Evolutionary conservation across 1,140 invertebrate genomes (phyloP), one percentile per base, ranked within the genome.

Genomic region (Cotesia typhae): DNA sequence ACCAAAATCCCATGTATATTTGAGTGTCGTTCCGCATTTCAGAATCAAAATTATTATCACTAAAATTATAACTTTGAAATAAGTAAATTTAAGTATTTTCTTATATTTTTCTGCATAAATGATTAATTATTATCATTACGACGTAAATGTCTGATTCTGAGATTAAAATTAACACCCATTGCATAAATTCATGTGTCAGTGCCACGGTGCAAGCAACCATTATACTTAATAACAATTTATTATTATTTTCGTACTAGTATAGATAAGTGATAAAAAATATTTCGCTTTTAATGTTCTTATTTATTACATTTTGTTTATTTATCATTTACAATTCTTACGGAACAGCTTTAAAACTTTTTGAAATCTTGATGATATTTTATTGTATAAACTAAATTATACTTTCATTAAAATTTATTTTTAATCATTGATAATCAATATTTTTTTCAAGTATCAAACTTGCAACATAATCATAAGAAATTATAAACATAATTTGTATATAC

Each of bases 181-280:
- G 53, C 35, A 67, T 67, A 67, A 81, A 71, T 77, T 82, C 75
- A 81, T 85, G 84, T 85, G 78, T 85, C 81, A 86, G 84, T 87
- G 84, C 83, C 84, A 85, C 84, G 84, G 85, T 87, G 85, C 85
- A 87, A 87, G 86, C 85, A 86, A 85, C 85, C 78, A 87, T 87
- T 80, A 81, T 86, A 85, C 85, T 79, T 78, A 85, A 80, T 83
- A 85, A 86, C 80, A 82, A 80, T 83, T 78, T 78, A 83, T 84
- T 80, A 81, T 80, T 79, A 76, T 79, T 77, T 80, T 78, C 81
- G 83, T 80, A 80, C 80, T 82, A 81, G 61, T 72, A 72, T 53
- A 12, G 67, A 6, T 66, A 52, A 64, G 66, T 60, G 66, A 67
- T 60, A 59, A 37, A 67, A 72, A 72, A 72, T 67, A 67, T 72